Conservation (phyloP, 2,888 invertebrate species). For the Octonoba sinensis region DNA sequence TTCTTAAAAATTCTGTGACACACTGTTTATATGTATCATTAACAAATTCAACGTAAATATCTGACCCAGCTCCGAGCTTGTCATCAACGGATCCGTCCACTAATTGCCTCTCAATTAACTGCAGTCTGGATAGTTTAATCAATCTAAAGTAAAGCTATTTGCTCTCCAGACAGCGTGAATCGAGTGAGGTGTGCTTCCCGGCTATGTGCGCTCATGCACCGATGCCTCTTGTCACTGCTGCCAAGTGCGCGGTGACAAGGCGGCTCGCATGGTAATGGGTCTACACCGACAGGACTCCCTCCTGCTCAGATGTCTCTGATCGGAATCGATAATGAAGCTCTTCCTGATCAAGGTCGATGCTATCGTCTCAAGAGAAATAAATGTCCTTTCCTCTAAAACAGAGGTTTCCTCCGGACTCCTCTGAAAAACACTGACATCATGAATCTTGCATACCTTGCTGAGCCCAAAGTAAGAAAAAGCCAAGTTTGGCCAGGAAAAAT, state of each 20-base stretch:
- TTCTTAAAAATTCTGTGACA: too few species aligned
- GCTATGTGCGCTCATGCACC: constrained; percentile 61
- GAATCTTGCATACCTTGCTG: too few species aligned
- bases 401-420: not conserved
- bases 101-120: too few species aligned
- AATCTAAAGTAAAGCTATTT: too few species aligned
- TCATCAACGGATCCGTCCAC: too few species aligned
- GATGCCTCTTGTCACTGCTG: not conserved
- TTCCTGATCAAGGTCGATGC: not conserved
- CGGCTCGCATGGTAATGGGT: constrained; percentile 42
- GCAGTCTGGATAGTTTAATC: too few species aligned
- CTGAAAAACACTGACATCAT: not conserved
- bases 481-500: not conserved
- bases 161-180: not conserved
- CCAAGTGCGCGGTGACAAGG: constrained; percentile 39
- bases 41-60: too few species aligned
- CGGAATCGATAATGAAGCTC: too few species aligned
- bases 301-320: not conserved
- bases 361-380: not conserved
- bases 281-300: not conserved
- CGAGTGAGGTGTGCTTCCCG: constrained; percentile 62
- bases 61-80: too few species aligned
- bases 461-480: too few species aligned
- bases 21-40: too few species aligned
- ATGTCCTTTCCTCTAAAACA: not conserved